Evolutionary conservation across 1,140 invertebrate genomes (phyloP).

Genomic region (Sarcophaga bullata): DNA sequence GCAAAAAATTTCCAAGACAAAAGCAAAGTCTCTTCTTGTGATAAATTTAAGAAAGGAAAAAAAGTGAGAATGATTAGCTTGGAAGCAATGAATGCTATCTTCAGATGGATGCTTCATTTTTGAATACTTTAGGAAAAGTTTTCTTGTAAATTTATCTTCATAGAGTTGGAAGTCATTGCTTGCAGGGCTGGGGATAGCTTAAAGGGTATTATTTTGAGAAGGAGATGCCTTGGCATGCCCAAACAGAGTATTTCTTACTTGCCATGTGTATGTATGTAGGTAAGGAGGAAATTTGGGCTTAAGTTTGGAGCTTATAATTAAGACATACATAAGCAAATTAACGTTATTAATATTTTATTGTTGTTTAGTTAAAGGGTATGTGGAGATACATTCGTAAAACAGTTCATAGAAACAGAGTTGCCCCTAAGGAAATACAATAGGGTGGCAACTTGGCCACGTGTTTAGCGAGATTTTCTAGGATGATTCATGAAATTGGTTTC

Average conservation of each 20-base stretch:
- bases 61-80: not conserved
- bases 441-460: no score
- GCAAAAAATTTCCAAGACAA: not conserved
- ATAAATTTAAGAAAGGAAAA: not conserved
- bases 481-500: no score
- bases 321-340: slow-evolving; percentile 65
- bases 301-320: slow-evolving; percentile 60
- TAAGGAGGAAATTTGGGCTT: slow-evolving; percentile 21
- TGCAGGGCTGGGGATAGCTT: no score
- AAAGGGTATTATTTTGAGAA: no score
- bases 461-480: no score
- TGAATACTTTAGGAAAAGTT: not conserved
- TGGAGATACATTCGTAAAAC: not conserved
- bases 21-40: not conserved
- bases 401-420: no score
- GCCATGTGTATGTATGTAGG: not conserved
- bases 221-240: no score
- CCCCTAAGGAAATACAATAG: no score
- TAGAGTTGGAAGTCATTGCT: not conserved
- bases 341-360: slow-evolving; percentile 57
- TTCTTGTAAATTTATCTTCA: slow-evolving; percentile 6
- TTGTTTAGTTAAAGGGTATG: slow-evolving; percentile 45
- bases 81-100: not conserved
- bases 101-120: not conserved
- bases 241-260: not conserved